Percentiles rank a stretch among this genome's conserved stretches.
Conservation (phyloP, 2,888 invertebrate genomes). For the Agrochola macilenta region DNA sequence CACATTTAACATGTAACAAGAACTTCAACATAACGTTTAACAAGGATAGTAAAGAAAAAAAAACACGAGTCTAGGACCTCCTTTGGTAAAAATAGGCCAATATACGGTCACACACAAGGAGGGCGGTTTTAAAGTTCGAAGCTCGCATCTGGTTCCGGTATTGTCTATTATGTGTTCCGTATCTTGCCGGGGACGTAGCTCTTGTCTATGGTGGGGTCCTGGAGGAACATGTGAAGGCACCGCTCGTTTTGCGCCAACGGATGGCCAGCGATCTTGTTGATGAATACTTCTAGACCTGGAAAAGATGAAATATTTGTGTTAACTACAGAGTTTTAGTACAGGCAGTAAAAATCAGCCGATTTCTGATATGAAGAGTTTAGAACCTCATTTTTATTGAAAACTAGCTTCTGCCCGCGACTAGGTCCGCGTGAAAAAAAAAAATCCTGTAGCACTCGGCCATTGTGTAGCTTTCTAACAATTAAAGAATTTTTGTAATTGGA, state of each 20-base stretch:
- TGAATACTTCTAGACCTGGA: slow-evolving; percentile 97
- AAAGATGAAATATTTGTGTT: slow-evolving; percentile 28
- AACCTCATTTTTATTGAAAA: neutral
- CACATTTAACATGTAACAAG: slow-evolving; percentile 34
- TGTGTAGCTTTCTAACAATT: neutral
- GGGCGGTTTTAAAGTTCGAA: slow-evolving; percentile 76
- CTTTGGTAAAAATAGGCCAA: slow-evolving; percentile 63
- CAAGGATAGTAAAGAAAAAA: slow-evolving; percentile 34
- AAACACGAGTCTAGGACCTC: slow-evolving; percentile 46
- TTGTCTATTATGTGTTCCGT: slow-evolving; percentile 95
- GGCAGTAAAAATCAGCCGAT: too few species aligned
- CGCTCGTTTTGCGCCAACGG: slow-evolving; percentile 99
- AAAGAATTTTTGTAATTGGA: neutral
- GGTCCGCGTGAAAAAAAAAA: neutral
- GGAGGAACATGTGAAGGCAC: slow-evolving; percentile 99
- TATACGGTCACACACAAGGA: slow-evolving; percentile 70
- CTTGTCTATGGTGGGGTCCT: slow-evolving; percentile 99
- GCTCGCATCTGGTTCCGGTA: slow-evolving; percentile 62
- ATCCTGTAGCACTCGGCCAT: neutral
- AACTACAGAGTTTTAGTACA: neutral
- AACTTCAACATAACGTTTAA: slow-evolving; percentile 41
- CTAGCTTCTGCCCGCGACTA: neutral
- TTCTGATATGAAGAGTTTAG: neutral
- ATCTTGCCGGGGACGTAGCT: slow-evolving; percentile 99
- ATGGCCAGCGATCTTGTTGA: slow-evolving; percentile 99